Conservation (phyloP, 2,888 invertebrate species). For the Eupeodes luniger region DNA sequence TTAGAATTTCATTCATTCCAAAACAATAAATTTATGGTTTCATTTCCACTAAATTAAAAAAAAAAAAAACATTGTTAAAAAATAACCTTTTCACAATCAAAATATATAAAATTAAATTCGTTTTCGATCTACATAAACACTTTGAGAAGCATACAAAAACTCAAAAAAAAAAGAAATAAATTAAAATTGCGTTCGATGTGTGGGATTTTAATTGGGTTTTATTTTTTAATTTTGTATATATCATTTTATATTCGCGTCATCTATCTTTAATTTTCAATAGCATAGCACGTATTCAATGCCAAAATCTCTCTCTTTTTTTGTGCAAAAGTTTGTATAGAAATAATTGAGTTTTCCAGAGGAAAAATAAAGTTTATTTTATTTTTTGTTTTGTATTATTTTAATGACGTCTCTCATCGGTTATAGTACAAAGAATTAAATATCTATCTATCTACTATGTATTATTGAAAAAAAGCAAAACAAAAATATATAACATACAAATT, state of each 20-base stretch:
- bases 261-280: constrained; percentile 28
- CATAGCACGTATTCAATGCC: constrained; percentile 43
- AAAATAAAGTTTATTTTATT: constrained; percentile 13
- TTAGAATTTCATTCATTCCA: too few species aligned
- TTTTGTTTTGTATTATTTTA: constrained; percentile 15
- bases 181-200: constrained; percentile 25
- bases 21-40: too few species aligned
- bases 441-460: neutral
- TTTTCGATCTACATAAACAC: neutral
- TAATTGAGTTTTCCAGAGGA: constrained; percentile 62
- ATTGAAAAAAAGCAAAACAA: neutral
- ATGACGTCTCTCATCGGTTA: constrained; percentile 42
- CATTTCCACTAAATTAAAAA: neutral
- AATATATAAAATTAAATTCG: neutral
- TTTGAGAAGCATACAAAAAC: neutral
- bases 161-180: constrained; percentile 3
- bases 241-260: constrained; percentile 15
- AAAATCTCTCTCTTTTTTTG: constrained; percentile 35
- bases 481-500: constrained; percentile 8
- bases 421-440: constrained; percentile 26
- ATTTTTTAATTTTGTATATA: neutral
- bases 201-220: constrained; percentile 45
- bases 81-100: neutral
- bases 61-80: neutral
- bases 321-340: constrained; percentile 30